These are phyloP conservation scores for Caenorhabditis plicata DNA, from an alignment of 2,888 invertebrate genomes.

Conservation along the genomic window DNA sequence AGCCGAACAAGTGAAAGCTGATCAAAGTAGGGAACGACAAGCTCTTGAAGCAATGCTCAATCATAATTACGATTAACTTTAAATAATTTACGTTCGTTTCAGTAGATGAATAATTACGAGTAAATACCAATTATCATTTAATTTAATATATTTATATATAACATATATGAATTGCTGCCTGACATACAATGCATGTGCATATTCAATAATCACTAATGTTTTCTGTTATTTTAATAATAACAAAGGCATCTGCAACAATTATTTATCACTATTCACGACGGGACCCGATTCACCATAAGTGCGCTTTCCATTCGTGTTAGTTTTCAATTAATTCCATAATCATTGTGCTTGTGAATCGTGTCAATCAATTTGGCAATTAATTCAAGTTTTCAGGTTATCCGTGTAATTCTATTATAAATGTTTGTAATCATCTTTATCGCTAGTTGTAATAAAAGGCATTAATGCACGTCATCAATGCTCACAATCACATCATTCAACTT, in stretches of 20 bases:
- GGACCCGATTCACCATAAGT: conserved; percentile 1
- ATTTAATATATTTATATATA: no score
- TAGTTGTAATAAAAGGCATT: background rate
- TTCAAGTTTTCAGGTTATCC: no score
- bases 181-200: no score
- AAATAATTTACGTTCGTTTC: background rate
- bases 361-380: no score
- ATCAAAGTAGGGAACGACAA: conserved; percentile 45
- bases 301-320: conserved; percentile 3
- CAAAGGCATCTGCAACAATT: background rate
- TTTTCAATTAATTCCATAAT: no score
- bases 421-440: background rate
- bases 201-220: no score
- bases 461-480: no score
- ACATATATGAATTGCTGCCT: no score
- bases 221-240: no score
- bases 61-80: conserved; percentile 30
- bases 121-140: conserved; percentile 20
- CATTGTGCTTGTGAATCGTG: no score
- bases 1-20: conserved; percentile 57
- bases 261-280: background rate
- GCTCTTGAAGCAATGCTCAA: conserved; percentile 48
- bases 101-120: background rate
- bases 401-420: no score
- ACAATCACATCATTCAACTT: no score